Base-by-base conservation (phyloP, 2,888 invertebrate species). In the Lysandra bellargus region DNA sequence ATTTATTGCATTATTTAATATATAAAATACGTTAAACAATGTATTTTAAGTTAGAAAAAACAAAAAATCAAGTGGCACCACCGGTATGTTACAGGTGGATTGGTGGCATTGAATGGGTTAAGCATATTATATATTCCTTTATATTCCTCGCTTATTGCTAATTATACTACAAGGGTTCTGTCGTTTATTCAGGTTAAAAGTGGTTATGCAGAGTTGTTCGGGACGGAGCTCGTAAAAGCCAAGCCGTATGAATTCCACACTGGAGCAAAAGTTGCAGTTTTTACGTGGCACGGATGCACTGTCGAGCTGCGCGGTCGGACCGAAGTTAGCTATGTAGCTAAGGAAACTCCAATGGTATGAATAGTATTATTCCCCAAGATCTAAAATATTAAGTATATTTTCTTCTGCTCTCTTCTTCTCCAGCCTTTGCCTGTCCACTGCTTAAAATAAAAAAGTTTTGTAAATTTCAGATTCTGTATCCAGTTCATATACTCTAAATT, bases 131-230 rank as follows among this genome's bases (percentile, higher is more conserved):
- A 33, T 37, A 69, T 69, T 33, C 14, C 14, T 14, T 14, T 33
- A 69, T 1, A 69, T 69, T 33, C 4, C 69, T 33, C 37, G 69
- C 5, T 4, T 69, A 69, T 23, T 37, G 14, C 37, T 33, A 5
- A 37, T 69, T 17, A 33, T 69, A 69, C 69, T 37, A 1, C 33
- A 69, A 0, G 33, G 12, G 30, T 40, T 23, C 2, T 4, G 4
- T 69, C 14, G 30, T 49, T 12, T n/a, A 5, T 64, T 77, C 89
- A 99, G 97, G 94, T 99, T 81, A 96, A 98, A 87, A 96, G 96
- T 85, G 99, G 99, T 0, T 96, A 97, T 85, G 99, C 99, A 0
- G 99, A 99, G 94, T 96, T 99, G 73, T 99, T 99, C 93, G 99
- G 99, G 1, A 98, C 99, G 0, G 99, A 99, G 91, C 88, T 99